Percentiles rank a stretch among this genome's conserved stretches.
Conservation (phyloP, 1,140 invertebrate genomes). For the Oncopodura yosiiana region DNA sequence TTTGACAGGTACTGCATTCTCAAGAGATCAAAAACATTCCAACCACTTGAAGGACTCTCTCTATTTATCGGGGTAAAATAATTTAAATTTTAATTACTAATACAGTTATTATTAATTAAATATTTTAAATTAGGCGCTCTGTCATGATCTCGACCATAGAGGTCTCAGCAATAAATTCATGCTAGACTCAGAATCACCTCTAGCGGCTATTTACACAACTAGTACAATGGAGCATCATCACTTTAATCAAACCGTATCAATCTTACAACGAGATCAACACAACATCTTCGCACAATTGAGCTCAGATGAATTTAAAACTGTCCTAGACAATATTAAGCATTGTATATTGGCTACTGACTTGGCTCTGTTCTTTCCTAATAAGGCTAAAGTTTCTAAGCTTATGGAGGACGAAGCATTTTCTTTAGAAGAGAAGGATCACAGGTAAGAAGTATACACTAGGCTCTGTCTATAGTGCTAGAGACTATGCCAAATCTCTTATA, state of each 20-base stretch:
- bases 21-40: too few species aligned
- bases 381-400: slow-evolving; percentile 52
- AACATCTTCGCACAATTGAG: slow-evolving; percentile 67
- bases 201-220: slow-evolving; percentile 73
- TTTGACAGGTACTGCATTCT: too few species aligned
- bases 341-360: slow-evolving; percentile 75
- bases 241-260: slow-evolving; percentile 74
- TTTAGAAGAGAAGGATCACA: slow-evolving; percentile 53
- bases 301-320: slow-evolving; percentile 63
- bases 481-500: not conserved
- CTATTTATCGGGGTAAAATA: slow-evolving; percentile 72
- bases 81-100: too few species aligned
- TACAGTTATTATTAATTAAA: too few species aligned
- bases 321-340: slow-evolving; percentile 61
- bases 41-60: slow-evolving; percentile 65
- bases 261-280: slow-evolving; percentile 59
- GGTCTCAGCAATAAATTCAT: slow-evolving; percentile 76
- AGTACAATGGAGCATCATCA: slow-evolving; percentile 77
- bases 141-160: slow-evolving; percentile 67
- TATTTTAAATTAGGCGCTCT: too few species aligned
- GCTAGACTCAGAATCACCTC: slow-evolving; percentile 62
- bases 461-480: not conserved
- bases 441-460: slow-evolving; percentile 38
- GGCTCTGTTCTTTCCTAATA: slow-evolving; percentile 66
- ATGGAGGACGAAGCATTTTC: slow-evolving; percentile 48